phyloP scores from a whole-genome alignment of 1,140 invertebrate species.

The honey bee (Apis mellifera) region Amel_HAv3.1 CM009935.2:13129001-13129500 shows the following conservation, averaged over 20 bases:
- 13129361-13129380: not conserved
- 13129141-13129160: slow-evolving; percentile 1
- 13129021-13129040: slow-evolving; percentile 5
- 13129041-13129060: slow-evolving; percentile 2
- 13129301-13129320: slow-evolving; percentile 78
- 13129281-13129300: slow-evolving; percentile 92
- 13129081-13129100: slow-evolving; percentile 20
- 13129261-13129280: slow-evolving; percentile 89
- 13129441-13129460: too few relatives aligned
- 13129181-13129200: slow-evolving; percentile 71
- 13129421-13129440: too few relatives aligned
- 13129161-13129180: slow-evolving; percentile 25
- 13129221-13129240: slow-evolving; percentile 84
- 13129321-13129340: slow-evolving; percentile 16
- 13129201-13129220: slow-evolving; percentile 85
- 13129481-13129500: too few relatives aligned
- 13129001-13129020: slow-evolving; percentile 4
- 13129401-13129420: too few relatives aligned
- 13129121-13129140: not conserved
- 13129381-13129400: too few relatives aligned
- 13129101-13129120: not conserved
- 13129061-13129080: slow-evolving; percentile 17
- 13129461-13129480: not conserved
- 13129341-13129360: not conserved
- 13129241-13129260: slow-evolving; percentile 88